These are phyloP conservation scores for Platerodrilus igneus DNA, from an alignment of 2,888 invertebrate species.

Conservation along the genomic window DNA sequence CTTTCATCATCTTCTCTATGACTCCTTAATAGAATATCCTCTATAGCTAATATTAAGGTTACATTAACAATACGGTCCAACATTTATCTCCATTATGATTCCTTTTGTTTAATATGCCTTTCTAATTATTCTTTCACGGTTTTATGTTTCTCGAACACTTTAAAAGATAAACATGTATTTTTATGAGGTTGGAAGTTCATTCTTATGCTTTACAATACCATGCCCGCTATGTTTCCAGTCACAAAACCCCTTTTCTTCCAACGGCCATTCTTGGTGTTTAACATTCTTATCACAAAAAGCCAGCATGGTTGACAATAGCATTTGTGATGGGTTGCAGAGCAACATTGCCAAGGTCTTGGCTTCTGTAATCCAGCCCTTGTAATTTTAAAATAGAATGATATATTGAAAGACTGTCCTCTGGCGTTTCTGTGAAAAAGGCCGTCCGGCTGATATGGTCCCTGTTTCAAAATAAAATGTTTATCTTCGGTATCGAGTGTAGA, in stretches of 20 bases:
- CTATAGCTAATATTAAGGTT: too few relatives aligned
- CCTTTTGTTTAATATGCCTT: too few relatives aligned
- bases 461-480: slow-evolving; percentile 1
- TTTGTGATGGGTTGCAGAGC: neutral
- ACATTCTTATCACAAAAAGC: slow-evolving; percentile 3
- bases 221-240: neutral
- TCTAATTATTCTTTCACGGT: too few relatives aligned
- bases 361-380: neutral
- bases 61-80: too few relatives aligned
- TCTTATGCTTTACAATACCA: too few relatives aligned
- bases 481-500: neutral
- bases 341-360: slow-evolving; percentile 1
- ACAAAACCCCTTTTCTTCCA: neutral
- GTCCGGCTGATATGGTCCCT: neutral
- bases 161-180: too few relatives aligned
- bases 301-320: slow-evolving; percentile 6
- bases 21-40: too few relatives aligned
- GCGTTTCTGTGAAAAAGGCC: neutral
- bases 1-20: too few relatives aligned
- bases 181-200: too few relatives aligned
- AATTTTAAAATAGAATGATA: neutral
- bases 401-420: neutral
- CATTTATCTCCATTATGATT: too few relatives aligned
- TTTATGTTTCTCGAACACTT: too few relatives aligned
- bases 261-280: slow-evolving; percentile 1